Percentiles rank a stretch among this genome's conserved stretches.
These are phyloP conservation scores for Cassiopea andromeda DNA, from an alignment of 30 jellyfish, hydroid and myxozoan genomes.

Conservation along the genomic window DNA sequence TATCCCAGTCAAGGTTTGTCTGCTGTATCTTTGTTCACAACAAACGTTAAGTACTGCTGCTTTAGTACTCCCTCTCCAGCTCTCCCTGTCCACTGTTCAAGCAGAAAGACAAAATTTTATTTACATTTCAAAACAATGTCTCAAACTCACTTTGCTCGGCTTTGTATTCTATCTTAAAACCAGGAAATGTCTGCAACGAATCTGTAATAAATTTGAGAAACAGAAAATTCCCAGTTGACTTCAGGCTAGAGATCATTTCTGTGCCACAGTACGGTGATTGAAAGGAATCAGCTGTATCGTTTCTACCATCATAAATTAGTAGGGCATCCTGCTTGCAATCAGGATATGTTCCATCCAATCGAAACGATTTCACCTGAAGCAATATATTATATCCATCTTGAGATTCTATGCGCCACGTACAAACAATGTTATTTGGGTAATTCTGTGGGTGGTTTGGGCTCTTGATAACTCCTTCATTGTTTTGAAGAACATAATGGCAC, in stretches of 20 bases:
- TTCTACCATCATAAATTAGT: conserved; percentile 85
- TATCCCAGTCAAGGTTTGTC: too few species aligned
- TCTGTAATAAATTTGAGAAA: conserved; percentile 80
- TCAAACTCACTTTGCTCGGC: conserved; percentile 80
- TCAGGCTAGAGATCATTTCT: conserved; percentile 58
- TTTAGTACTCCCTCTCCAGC: too few species aligned
- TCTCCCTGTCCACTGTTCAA: too few species aligned
- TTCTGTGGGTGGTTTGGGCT: conserved; percentile 82
- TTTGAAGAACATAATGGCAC: conserved; percentile 49
- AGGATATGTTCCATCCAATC: conserved; percentile 75
- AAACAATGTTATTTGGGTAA: conserved; percentile 70
- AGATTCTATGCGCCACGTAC: conserved; percentile 86
- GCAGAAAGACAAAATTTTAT: too few species aligned
- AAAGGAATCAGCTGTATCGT: conserved; percentile 61
- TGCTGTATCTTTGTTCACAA: too few species aligned
- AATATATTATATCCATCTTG: conserved; percentile 71
- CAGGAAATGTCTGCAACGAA: conserved; percentile 28
- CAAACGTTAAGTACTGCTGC: too few species aligned
- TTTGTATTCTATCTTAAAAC: conserved; percentile 68
- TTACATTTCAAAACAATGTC: neutral
- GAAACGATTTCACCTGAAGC: conserved; percentile 51
- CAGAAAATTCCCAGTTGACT: conserved; percentile 63
- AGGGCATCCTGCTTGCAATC: conserved; percentile 78
- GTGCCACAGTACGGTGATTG: conserved; percentile 79
- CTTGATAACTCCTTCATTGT: conserved; percentile 49